Evolutionary conservation across 2,888 invertebrate genomes (phyloP), one percentile per base, ranked within the genome.

Genomic region (Chloromyia formosa): DNA sequence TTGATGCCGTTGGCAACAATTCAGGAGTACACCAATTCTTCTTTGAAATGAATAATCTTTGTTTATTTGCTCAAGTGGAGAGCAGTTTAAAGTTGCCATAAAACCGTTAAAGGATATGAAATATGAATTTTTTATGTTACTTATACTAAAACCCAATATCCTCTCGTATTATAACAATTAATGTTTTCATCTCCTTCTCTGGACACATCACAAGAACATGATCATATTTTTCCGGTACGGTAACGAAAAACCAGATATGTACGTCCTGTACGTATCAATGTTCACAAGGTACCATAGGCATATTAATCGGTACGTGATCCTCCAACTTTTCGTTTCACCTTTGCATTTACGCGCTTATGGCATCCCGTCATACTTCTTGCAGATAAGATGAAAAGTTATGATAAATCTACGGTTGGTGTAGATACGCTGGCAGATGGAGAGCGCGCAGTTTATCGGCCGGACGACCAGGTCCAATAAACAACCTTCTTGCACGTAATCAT

Each of bases 401-500:
- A 56, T 56, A 18, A 56, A 56, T 56, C 12, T 7, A 56, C 56
- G 3, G 16, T 53, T 16, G n/a, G 5, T 18, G 5, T 56, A 10
- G 20, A 53, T 53, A 20, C 10, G 5, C 20, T 3, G 56, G 56
- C 56, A 18, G 22, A 56, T 16, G 56, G 22, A 56, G 16, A n/a
- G 18, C 56, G 16, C 16, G 16, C 56, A 56, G 56, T 35, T 35
- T 35, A 35, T 35, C 27, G 2, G 27, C 3, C 7, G 27, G 27
- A 35, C 22, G 10, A n/a, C 16, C 10, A 56, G 56, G 3, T 56
- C 18, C 18, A 20, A 16, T 53, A 53, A n/a, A 18, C 62, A 64
- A 40, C 62, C 40, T 64, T 64, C 42, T 64, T 64, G 62, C 62
- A 42, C 42, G 42, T 64, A 64, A 64, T 64, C 62, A 40, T 42